phyloP scores from a whole-genome alignment of 2,113 vertebrate genomes.

The Cinclus mexicanus region DNA sequence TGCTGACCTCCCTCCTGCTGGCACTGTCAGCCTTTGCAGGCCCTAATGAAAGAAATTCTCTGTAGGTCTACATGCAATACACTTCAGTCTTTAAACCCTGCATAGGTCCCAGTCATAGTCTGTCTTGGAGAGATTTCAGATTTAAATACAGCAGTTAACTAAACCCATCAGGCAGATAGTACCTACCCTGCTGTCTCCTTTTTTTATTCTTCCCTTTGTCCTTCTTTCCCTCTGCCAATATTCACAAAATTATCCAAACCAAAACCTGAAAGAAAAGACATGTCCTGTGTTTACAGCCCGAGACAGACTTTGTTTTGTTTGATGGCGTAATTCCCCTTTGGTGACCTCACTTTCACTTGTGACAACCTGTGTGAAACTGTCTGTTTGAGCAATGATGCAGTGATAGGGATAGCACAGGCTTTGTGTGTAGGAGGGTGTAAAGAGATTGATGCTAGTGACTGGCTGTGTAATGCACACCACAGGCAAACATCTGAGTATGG shows the following conservation, averaged over 20 bases:
- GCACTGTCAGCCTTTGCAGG: neutral
- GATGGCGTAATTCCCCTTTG: neutral
- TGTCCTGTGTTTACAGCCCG: neutral
- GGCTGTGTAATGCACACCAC: neutral
- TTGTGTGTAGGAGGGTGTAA: neutral
- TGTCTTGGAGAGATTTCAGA: neutral
- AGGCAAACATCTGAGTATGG: neutral
- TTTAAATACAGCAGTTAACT: neutral
- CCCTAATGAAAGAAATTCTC: neutral
- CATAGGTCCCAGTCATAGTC: neutral
- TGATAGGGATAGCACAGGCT: neutral
- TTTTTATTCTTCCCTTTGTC: neutral
- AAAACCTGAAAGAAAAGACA: neutral
- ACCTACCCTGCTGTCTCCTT: neutral
- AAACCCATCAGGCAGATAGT: neutral
- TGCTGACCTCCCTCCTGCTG: neutral
- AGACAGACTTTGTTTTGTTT: neutral
- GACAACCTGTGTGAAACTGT: neutral
- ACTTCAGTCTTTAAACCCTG: neutral
- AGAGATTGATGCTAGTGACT: neutral
- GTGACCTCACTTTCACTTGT: neutral
- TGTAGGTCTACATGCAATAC: neutral
- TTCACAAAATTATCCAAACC: neutral
- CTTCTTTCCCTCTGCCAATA: neutral
- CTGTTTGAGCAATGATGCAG: neutral